A percentile compares a stretch with the other conserved stretches of the same genome.
Evolutionary conservation across 1,140 invertebrate genomes (phyloP).

Genomic region (Streblospio benedicti): DNA sequence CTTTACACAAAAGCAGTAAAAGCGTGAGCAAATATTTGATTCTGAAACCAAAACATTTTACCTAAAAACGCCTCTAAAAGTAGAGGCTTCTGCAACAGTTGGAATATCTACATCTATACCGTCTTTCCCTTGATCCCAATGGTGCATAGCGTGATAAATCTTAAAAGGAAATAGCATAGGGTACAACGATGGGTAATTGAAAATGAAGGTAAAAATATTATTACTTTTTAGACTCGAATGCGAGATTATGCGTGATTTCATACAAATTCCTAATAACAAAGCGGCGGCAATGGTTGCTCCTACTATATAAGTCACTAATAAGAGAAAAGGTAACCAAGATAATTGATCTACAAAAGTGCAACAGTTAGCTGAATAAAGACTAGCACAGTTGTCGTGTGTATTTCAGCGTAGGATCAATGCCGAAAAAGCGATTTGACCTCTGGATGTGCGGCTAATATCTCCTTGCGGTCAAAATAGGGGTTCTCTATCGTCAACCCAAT

Average conservation of each 20-base stretch:
- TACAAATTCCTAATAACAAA: conserved; percentile 44
- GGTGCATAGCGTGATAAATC: conserved; percentile 46
- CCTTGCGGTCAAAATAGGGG: conserved; percentile 31
- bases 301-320: conserved; percentile 36
- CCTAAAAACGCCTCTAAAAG: conserved; percentile 38
- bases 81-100: conserved; percentile 34
- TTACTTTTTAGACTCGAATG: conserved; percentile 41
- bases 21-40: conserved; percentile 38
- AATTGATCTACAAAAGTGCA: conserved; percentile 45
- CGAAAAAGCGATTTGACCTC: conserved; percentile 47
- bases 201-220: conserved; percentile 37
- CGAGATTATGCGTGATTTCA: conserved; percentile 46
- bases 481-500: conserved; percentile 38
- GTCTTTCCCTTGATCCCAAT: conserved; percentile 39
- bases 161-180: conserved; percentile 46
- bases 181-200: conserved; percentile 43
- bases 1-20: conserved; percentile 41
- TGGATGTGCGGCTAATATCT: conserved; percentile 42
- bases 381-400: conserved; percentile 27
- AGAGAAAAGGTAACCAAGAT: conserved; percentile 29
- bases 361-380: conserved; percentile 32
- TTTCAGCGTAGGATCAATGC: conserved; percentile 33
- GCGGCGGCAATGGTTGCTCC: conserved; percentile 54
- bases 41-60: conserved; percentile 45
- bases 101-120: conserved; percentile 42